These are phyloP conservation scores for Prionace glauca DNA, from an alignment of 2,797 vertebrate species.

Conservation along the genomic window DNA sequence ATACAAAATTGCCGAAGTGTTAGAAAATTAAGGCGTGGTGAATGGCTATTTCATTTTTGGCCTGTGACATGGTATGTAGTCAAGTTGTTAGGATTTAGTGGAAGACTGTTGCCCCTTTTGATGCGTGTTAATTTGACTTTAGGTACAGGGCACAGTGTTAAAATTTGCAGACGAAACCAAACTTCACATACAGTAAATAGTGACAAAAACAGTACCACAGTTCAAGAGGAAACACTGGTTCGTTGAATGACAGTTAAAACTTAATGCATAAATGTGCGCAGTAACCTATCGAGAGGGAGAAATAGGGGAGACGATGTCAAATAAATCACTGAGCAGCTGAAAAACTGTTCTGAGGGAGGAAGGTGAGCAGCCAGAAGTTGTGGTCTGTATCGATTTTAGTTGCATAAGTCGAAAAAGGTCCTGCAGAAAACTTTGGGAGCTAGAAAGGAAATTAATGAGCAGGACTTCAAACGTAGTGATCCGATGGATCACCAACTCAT, in stretches of 20 bases:
- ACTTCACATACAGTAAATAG: neutral
- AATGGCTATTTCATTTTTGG: neutral
- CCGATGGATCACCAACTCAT: no score
- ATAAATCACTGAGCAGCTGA: no score
- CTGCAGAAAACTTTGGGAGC: no score
- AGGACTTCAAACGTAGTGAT: no score
- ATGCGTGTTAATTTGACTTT: neutral
- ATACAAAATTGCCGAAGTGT: no score
- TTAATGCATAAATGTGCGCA: neutral
- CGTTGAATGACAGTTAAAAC: neutral
- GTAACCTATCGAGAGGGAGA: neutral
- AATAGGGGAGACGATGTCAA: no score
- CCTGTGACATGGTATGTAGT: neutral
- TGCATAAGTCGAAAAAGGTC: no score
- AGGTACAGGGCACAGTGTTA: neutral
- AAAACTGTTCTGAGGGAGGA: no score
- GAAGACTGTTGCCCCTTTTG: neutral
- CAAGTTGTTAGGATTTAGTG: neutral
- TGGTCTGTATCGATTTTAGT: no score
- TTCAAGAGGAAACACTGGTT: neutral
- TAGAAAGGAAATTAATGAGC: no score
- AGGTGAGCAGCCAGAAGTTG: no score
- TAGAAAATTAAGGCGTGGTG: no score
- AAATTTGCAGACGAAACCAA: neutral
- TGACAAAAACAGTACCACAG: neutral